Percentiles rank a stretch among this genome's conserved stretches.
phyloP scores from a whole-genome alignment of 2,113 vertebrate genomes.

The Chelonoidis abingdonii region DNA sequence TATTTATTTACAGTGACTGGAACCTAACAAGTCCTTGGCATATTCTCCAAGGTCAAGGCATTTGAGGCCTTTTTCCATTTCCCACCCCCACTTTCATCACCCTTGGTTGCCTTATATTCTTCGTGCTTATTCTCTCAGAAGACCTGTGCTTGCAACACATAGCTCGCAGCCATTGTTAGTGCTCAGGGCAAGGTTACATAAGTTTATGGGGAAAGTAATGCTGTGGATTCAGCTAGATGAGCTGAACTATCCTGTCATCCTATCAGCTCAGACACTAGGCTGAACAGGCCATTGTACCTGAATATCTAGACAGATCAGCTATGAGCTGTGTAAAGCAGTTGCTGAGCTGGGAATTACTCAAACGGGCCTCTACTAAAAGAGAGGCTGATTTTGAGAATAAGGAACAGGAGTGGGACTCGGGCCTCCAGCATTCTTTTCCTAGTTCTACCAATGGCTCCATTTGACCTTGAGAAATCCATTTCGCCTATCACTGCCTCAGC shows the following conservation, averaged over 20 bases:
- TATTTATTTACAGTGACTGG: constrained; percentile 60
- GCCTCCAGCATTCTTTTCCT: constrained; percentile 51
- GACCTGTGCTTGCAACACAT: constrained; percentile 51
- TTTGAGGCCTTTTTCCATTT: constrained; percentile 35
- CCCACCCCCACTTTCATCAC: constrained; percentile 30
- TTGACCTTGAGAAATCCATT: not conserved
- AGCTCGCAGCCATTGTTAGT: constrained; percentile 22
- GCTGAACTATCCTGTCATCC: not conserved
- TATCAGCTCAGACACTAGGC: not conserved
- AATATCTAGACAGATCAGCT: not conserved
- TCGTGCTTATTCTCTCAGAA: constrained; percentile 60
- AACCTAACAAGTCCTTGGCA: constrained; percentile 56
- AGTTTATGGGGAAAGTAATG: constrained; percentile 55
- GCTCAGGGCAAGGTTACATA: constrained; percentile 40
- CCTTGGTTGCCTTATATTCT: constrained; percentile 53
- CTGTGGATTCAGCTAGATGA: not conserved
- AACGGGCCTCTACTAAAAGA: not conserved
- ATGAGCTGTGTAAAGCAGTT: not conserved
- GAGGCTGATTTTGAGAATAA: constrained; percentile 19
- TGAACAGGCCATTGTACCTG: not conserved
- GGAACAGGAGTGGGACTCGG: not conserved
- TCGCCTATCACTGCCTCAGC: not conserved
- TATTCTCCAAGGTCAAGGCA: constrained; percentile 42
- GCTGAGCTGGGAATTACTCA: not conserved
- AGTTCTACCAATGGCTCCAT: not conserved